These are phyloP conservation scores for Hassar affinis DNA, from an alignment of 2,113 vertebrate species.

Conservation along the genomic window DNA sequence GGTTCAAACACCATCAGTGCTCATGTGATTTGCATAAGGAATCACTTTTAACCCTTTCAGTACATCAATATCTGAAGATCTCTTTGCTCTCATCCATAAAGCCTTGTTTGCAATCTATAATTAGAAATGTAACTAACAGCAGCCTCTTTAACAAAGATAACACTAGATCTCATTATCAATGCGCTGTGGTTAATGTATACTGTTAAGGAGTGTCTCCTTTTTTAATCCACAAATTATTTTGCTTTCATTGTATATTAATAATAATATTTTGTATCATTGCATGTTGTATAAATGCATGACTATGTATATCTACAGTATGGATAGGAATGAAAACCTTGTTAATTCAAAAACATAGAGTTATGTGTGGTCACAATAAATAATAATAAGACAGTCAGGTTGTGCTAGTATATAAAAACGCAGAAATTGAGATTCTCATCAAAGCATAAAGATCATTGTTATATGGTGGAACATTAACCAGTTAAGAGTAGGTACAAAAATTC, in stretches of 20 bases:
- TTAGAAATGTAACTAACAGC: not conserved
- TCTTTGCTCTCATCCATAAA: not conserved
- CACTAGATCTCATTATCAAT: not conserved
- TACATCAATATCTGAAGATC: slow-evolving; percentile 7
- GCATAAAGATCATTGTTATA: not conserved
- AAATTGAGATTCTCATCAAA: not conserved
- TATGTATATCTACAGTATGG: not conserved
- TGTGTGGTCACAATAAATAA: no score
- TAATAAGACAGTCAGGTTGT: no score
- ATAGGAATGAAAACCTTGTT: not conserved
- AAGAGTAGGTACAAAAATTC: no score
- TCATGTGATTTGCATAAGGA: slow-evolving; percentile 36
- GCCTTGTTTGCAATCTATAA: not conserved
- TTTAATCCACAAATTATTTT: not conserved
- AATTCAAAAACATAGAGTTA: not conserved
- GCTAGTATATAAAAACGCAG: not conserved
- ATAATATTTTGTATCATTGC: no score
- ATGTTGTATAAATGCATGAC: not conserved
- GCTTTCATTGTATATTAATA: not conserved
- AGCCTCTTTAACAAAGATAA: not conserved
- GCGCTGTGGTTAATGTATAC: not conserved
- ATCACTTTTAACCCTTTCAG: slow-evolving; percentile 36
- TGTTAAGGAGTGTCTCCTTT: not conserved
- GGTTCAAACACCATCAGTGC: slow-evolving; percentile 17
- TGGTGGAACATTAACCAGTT: not conserved